These are phyloP conservation scores for Cotesia typhae DNA, from an alignment of 1,140 invertebrate species.

Conservation along the genomic window DNA sequence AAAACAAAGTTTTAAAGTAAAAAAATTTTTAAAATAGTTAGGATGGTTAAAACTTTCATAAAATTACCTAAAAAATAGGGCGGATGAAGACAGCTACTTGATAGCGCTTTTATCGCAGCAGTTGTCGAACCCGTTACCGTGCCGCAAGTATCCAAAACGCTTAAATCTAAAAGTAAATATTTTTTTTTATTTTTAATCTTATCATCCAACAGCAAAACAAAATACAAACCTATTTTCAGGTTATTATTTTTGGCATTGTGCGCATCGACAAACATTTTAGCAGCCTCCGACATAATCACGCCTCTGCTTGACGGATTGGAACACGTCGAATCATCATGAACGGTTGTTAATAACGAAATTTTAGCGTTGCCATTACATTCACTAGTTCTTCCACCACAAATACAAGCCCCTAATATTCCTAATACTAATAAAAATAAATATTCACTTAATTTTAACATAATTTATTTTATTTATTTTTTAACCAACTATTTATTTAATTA, in stretches of 20 bases:
- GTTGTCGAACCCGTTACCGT: slow-evolving; percentile 56
- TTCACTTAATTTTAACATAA: slow-evolving; percentile 19
- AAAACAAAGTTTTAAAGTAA: too few species aligned
- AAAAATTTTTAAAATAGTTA: too few species aligned
- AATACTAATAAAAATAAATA: slow-evolving; percentile 47
- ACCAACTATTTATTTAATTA: too few species aligned
- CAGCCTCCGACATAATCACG: slow-evolving; percentile 57
- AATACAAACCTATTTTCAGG: slow-evolving; percentile 52
- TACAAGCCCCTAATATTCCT: slow-evolving; percentile 52
- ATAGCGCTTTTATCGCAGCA: slow-evolving; percentile 58
- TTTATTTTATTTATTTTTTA: background rate
- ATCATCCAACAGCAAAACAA: background rate
- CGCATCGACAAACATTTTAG: slow-evolving; percentile 52
- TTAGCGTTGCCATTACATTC: slow-evolving; percentile 51
- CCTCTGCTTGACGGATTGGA: slow-evolving; percentile 52
- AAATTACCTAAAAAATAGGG: slow-evolving; percentile 57
- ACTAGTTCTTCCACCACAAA: slow-evolving; percentile 51
- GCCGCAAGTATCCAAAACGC: slow-evolving; percentile 59
- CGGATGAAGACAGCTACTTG: slow-evolving; percentile 57
- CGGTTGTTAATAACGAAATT: slow-evolving; percentile 52
- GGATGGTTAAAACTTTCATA: background rate
- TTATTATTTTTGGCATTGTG: slow-evolving; percentile 55
- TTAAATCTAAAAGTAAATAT: slow-evolving; percentile 48
- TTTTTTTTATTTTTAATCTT: background rate
- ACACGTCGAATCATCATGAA: slow-evolving; percentile 58